A percentile compares a stretch with the other conserved stretches of the same genome.
These are phyloP conservation scores for Pollimyrus isidori DNA, from an alignment of 2,113 vertebrate species.

Conservation along the genomic window DNA sequence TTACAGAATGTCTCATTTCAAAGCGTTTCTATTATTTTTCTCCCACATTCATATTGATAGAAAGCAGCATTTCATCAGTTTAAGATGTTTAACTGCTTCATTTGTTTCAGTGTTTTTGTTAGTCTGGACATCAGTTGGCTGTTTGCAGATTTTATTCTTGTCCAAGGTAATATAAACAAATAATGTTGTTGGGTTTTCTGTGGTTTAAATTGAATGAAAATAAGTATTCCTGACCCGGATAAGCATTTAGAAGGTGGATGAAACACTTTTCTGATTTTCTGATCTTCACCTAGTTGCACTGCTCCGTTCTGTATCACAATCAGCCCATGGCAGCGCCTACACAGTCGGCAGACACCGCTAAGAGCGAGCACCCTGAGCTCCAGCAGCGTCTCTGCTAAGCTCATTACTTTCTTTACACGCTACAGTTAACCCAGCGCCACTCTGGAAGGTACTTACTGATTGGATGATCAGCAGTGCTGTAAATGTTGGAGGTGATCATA, in stretches of 20 bases:
- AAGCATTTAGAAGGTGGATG: not conserved
- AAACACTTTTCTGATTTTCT: not conserved
- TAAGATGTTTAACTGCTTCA: not conserved
- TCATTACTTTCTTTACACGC: not conserved
- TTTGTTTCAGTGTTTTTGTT: not conserved
- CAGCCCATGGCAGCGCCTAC: not conserved
- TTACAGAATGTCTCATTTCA: not conserved
- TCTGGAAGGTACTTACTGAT: not conserved
- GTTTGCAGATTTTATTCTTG: not conserved
- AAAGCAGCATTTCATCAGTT: not conserved
- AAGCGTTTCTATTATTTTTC: not conserved
- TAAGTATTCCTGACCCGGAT: not conserved
- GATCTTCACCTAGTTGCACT: not conserved
- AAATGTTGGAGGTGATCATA: not conserved
- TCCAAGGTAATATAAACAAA: not conserved
- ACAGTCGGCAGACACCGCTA: not conserved
- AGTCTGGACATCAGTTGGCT: not conserved
- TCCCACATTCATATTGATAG: not conserved
- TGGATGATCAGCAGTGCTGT: not conserved
- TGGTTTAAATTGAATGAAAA: not conserved
- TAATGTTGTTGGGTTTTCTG: not conserved
- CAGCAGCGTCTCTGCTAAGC: not conserved
- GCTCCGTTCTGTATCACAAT: not conserved
- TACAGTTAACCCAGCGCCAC: not conserved
- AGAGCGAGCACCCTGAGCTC: not conserved